Conservation (phyloP, 2,113 vertebrate species). For the Bubo bubo region DNA sequence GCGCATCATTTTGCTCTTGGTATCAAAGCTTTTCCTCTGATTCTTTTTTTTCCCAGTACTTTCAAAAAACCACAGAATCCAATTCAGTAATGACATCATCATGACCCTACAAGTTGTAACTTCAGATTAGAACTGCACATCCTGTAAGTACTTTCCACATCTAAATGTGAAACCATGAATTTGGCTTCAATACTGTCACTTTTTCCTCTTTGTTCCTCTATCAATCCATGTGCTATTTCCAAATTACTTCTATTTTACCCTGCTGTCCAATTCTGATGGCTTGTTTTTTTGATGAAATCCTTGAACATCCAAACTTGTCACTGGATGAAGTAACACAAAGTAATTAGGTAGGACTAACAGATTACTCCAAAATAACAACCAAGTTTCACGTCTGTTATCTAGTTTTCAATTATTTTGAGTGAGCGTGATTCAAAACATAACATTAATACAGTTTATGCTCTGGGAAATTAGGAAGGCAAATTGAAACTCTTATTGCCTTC, state of each 20-base stretch:
- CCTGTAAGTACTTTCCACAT: background rate
- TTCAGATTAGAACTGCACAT: background rate
- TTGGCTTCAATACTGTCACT: background rate
- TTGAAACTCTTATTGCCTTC: accelerated
- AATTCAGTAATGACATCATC: background rate
- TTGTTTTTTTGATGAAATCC: background rate
- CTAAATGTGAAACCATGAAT: background rate
- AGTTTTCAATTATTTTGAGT: background rate
- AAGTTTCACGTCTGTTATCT: background rate
- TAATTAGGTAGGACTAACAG: background rate
- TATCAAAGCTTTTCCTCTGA: background rate
- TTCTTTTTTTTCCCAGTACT: background rate
- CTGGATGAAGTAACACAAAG: background rate
- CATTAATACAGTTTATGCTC: background rate
- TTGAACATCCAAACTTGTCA: background rate
- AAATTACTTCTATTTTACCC: background rate
- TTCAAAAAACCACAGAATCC: background rate
- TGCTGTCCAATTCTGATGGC: background rate
- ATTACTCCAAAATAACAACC: background rate
- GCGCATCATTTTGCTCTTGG: background rate
- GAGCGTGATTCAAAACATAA: background rate
- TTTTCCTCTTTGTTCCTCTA: background rate
- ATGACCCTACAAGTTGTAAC: background rate
- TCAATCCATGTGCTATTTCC: background rate
- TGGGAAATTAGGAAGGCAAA: background rate